These are phyloP conservation scores for Hydroisotoma schaefferi DNA, from an alignment of 2,888 invertebrate genomes.

Conservation along the genomic window DNA sequence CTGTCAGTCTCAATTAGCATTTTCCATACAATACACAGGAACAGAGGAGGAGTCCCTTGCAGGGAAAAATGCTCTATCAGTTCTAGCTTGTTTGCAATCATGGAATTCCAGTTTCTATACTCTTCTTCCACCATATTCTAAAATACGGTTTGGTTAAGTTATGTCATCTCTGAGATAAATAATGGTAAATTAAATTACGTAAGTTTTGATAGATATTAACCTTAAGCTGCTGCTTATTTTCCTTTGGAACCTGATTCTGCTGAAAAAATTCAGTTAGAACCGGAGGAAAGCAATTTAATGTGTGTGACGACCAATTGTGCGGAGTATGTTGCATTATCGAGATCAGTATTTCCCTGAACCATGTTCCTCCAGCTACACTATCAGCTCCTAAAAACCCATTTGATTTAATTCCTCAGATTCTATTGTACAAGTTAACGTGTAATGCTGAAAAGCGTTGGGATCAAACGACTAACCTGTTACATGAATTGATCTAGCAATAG, in stretches of 20 bases:
- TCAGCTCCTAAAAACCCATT: constrained; percentile 22
- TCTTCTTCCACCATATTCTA: constrained; percentile 88
- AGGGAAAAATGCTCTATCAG: constrained; percentile 93
- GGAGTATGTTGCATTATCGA: constrained; percentile 92
- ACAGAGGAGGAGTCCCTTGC: constrained; percentile 84
- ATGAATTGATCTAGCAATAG: constrained; percentile 88
- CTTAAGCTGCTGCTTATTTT: constrained; percentile 85
- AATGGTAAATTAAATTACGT: neutral
- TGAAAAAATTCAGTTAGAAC: constrained; percentile 86
- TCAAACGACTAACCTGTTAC: constrained; percentile 65
- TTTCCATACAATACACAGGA: constrained; percentile 90
- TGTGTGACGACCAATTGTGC: constrained; percentile 91
- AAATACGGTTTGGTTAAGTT: constrained; percentile 1
- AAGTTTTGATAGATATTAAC: constrained; percentile 47
- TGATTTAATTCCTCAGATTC: neutral
- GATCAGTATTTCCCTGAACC: constrained; percentile 84
- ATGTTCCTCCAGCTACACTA: constrained; percentile 58
- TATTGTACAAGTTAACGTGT: too few species aligned
- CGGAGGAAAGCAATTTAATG: constrained; percentile 84
- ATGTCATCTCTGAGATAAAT: neutral
- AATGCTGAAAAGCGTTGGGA: neutral
- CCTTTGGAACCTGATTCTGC: constrained; percentile 75
- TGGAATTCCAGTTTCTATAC: constrained; percentile 92
- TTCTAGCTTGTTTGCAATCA: constrained; percentile 89
- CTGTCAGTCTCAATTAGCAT: constrained; percentile 78